These are phyloP conservation scores for Drosophila suzukii DNA, from an alignment of 1,140 invertebrate species.

Conservation along the genomic window DNA sequence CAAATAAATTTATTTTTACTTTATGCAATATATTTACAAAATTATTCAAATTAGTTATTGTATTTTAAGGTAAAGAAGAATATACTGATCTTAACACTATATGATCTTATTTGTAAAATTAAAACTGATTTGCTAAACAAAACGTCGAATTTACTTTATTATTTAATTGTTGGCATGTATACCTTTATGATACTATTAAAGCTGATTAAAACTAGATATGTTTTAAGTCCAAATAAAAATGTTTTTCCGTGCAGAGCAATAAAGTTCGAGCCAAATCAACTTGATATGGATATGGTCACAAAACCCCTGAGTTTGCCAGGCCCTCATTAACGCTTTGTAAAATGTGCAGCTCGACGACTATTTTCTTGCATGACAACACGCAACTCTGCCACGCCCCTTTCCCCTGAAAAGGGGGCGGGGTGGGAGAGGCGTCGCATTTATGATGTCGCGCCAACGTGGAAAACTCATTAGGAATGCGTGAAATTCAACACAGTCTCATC, in stretches of 20 bases:
- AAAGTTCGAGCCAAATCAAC: slow-evolving; percentile 45
- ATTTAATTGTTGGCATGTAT: too few relatives aligned
- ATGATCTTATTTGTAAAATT: too few relatives aligned
- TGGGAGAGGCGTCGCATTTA: slow-evolving; percentile 32
- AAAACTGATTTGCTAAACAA: too few relatives aligned
- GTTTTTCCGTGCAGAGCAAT: neutral
- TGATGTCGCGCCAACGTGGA: slow-evolving; percentile 47
- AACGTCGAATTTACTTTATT: too few relatives aligned
- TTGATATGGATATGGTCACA: slow-evolving; percentile 52
- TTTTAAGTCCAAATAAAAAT: neutral
- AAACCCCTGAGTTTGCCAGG: slow-evolving; percentile 33
- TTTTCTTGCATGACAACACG: slow-evolving; percentile 69
- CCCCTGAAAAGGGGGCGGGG: neutral
- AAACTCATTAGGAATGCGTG: slow-evolving; percentile 70
- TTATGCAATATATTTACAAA: too few relatives aligned
- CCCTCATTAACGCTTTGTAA: slow-evolving; percentile 65
- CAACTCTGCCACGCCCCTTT: slow-evolving; percentile 32
- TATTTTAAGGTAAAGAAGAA: too few relatives aligned
- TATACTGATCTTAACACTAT: too few relatives aligned
- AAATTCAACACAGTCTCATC: slow-evolving; percentile 47
- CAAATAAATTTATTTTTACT: too few relatives aligned
- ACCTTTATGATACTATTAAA: too few relatives aligned
- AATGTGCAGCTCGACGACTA: slow-evolving; percentile 60
- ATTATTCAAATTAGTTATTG: too few relatives aligned
- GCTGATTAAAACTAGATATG: too few relatives aligned